phyloP scores from a whole-genome alignment of 2,113 vertebrate genomes.

The Scomber colias region DNA sequence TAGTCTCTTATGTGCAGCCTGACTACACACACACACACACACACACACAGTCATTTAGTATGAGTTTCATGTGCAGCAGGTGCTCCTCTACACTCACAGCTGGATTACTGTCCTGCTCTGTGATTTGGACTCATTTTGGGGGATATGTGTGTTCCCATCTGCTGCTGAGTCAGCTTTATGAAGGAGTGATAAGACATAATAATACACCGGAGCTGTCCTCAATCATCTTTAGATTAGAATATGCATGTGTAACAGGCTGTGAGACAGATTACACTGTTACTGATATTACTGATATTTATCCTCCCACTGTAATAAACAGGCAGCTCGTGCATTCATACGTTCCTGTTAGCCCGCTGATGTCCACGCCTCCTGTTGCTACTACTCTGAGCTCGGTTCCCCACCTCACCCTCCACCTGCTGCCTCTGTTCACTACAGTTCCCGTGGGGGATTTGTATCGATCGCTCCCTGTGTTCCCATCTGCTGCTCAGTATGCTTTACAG shows the following conservation, averaged over 20 bases:
- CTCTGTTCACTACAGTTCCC: not conserved
- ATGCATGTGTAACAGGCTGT: not conserved
- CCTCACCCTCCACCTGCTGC: not conserved
- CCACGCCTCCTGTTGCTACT: not conserved
- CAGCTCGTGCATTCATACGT: not conserved
- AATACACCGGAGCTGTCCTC: not conserved
- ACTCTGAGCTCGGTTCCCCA: not conserved
- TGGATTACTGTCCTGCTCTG: not conserved
- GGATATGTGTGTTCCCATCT: not conserved
- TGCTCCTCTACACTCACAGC: not conserved
- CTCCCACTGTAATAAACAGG: not conserved
- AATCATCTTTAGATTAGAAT: not conserved
- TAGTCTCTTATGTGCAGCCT: not conserved
- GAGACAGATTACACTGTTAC: not conserved
- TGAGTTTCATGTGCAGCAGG: not conserved
- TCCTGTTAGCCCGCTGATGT: not conserved
- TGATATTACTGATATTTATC: not conserved
- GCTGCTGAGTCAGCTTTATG: not conserved
- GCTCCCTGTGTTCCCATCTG: not conserved
- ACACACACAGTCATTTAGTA: too few relatives aligned
- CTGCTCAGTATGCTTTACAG: conserved; percentile 1
- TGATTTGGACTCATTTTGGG: not conserved
- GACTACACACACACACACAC: not conserved
- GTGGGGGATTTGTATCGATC: conserved; percentile 6
- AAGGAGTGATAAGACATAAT: not conserved